A percentile compares a stretch with the other conserved stretches of the same genome.
Conservation (phyloP, 2,113 vertebrate species). For the Neomonachus schauinslandi region DNA sequence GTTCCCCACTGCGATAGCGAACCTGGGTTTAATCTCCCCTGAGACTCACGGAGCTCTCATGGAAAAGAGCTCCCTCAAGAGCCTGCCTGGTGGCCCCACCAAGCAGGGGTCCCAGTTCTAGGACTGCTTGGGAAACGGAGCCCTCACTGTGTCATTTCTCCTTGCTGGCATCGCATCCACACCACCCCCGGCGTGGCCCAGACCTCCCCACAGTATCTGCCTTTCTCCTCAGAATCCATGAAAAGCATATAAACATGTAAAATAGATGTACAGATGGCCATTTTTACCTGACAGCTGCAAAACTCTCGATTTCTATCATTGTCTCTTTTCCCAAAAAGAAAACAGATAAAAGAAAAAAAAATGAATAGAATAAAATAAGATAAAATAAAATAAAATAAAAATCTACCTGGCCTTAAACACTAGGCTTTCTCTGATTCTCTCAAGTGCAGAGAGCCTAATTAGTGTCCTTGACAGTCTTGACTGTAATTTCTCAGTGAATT, state of each 20-base stretch:
- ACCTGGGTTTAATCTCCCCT: background rate
- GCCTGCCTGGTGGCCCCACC: too few relatives aligned
- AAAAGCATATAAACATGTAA: background rate
- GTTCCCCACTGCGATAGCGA: background rate
- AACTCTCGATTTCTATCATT: background rate
- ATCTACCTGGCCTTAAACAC: background rate
- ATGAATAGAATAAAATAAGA: background rate
- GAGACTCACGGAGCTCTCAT: too few relatives aligned
- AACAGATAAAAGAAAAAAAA: background rate
- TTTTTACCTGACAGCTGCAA: background rate
- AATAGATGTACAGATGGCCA: too few relatives aligned
- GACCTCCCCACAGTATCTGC: accelerated
- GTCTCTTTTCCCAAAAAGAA: background rate
- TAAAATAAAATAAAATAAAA: background rate
- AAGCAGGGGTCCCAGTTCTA: too few relatives aligned
- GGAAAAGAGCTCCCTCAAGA: too few relatives aligned
- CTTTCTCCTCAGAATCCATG: background rate
- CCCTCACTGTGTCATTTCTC: accelerated
- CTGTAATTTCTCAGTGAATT: background rate
- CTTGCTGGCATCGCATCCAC: background rate
- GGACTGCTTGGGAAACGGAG: background rate
- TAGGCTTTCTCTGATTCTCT: background rate
- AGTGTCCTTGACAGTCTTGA: background rate
- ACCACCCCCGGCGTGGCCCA: background rate
- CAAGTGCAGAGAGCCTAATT: background rate